Percentiles rank a stretch among this genome's conserved stretches.
Conservation (phyloP, 2,888 invertebrate species). For the Brenthis ino region DNA sequence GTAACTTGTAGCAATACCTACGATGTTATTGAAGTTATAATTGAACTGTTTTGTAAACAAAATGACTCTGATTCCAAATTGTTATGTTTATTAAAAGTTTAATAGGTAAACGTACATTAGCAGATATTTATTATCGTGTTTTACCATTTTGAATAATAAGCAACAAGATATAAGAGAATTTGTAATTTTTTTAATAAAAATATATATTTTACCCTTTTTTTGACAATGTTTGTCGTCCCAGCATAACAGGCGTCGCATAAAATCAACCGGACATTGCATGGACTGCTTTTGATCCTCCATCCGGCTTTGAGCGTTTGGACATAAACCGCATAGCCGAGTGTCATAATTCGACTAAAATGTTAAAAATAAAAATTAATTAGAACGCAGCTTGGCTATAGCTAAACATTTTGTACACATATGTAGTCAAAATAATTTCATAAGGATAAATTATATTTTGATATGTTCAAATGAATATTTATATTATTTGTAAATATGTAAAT, state of each 20-base stretch:
- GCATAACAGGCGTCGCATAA: constrained; percentile 83
- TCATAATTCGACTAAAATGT: constrained; percentile 79
- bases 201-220: constrained; percentile 59
- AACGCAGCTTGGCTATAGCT: too few species aligned
- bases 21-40: too few species aligned
- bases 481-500: too few species aligned
- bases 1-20: not conserved
- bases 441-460: too few species aligned
- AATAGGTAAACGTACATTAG: not conserved
- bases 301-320: constrained; percentile 66
- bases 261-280: constrained; percentile 69
- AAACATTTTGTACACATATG: too few species aligned
- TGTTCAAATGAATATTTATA: too few species aligned
- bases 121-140: too few species aligned
- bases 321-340: constrained; percentile 68
- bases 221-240: constrained; percentile 92
- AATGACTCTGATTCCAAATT: too few species aligned
- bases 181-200: constrained; percentile 46
- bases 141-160: too few species aligned
- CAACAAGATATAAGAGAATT: not conserved
- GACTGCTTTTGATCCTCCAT: constrained; percentile 55
- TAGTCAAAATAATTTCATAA: too few species aligned
- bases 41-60: too few species aligned
- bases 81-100: too few species aligned
- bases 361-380: not conserved